Evolutionary conservation across 2,888 invertebrate species (phyloP).

Genomic region (Adineta ricciae): DNA sequence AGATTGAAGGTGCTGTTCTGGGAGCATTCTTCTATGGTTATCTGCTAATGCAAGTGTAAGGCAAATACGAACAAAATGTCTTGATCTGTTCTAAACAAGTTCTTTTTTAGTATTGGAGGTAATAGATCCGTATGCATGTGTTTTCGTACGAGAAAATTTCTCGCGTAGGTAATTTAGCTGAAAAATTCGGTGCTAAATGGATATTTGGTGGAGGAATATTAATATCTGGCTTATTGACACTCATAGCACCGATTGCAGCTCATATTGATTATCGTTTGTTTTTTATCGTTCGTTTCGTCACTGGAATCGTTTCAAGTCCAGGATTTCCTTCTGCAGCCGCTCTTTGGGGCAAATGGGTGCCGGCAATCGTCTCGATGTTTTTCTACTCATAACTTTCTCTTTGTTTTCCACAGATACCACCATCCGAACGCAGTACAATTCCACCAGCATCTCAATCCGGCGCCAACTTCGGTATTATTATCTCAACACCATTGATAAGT

Average conservation of each 20-base stretch:
- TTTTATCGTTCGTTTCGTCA: conserved; percentile 20
- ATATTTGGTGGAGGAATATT: conserved; percentile 27
- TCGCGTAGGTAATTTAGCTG: conserved; percentile 24
- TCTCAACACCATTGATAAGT: neutral
- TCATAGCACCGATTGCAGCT: conserved; percentile 25
- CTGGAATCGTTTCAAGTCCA: conserved; percentile 14
- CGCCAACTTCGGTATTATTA: neutral
- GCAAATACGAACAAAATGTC: neutral
- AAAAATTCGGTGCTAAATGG: conserved; percentile 24
- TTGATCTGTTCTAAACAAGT: neutral
- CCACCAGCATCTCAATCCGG: neutral
- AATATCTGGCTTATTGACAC: conserved; percentile 16
- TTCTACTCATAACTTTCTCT: no score
- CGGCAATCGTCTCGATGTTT: neutral
- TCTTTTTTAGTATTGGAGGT: neutral
- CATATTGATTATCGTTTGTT: neutral
- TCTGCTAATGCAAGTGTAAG: conserved; percentile 23
- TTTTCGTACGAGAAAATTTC: no score
- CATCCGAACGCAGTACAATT: neutral
- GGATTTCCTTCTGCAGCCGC: neutral
- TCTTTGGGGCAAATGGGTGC: neutral
- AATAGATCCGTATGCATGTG: no score
- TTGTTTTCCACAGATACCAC: neutral
- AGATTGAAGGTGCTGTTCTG: conserved; percentile 24
- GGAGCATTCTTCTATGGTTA: conserved; percentile 33